Evolutionary conservation across 2,888 invertebrate species (phyloP), one percentile per base, ranked within the genome.

Genomic region (Boloria euphrosyne): DNA sequence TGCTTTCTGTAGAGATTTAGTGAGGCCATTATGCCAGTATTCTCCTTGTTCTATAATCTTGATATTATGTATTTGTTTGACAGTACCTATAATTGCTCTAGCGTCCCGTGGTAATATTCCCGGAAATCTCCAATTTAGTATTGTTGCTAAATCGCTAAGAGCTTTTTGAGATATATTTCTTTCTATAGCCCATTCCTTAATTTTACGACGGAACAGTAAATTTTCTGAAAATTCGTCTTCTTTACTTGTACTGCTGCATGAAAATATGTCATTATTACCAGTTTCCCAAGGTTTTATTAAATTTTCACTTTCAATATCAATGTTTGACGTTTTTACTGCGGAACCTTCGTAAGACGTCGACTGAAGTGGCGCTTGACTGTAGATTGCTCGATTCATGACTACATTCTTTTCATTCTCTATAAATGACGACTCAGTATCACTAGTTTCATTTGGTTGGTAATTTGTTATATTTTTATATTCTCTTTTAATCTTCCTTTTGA

Each of bases 21-120:
- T 66, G 10, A 73, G 27, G 3, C 74, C 74, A 27, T 73, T 62
- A 62, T 74, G 67, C 72, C 74, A 74, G 58, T 73, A 74, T 67
- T 71, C 52, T 31, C 74, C 74, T 4, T 53, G 62, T 62, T 71
- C 60, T 49, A 73, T 71, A 27, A 7, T 31, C 14, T 46, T 46
- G 4, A 46, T n/a, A n/a, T n/a, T 46, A 14, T 46, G 13, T 13
- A 46, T 14, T 14, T 14, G 14, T 46, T 14, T 46, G 14, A 14
- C 13, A 14, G 46, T 46, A 14, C 14, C 14, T 46, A 46, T 4
- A 46, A 46, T 46, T 14, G 46, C 7, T 14, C 46, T 46, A 3
- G 63, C n/a, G 31, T 58, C 58, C 3, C 4, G 27, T 47, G 57
- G 64, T 31, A 64, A 31, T n/a, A 52, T 64, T 49, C 50, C 44